Conservation (phyloP, 2,797 vertebrate genomes). For the Myripristis murdjan region DNA sequence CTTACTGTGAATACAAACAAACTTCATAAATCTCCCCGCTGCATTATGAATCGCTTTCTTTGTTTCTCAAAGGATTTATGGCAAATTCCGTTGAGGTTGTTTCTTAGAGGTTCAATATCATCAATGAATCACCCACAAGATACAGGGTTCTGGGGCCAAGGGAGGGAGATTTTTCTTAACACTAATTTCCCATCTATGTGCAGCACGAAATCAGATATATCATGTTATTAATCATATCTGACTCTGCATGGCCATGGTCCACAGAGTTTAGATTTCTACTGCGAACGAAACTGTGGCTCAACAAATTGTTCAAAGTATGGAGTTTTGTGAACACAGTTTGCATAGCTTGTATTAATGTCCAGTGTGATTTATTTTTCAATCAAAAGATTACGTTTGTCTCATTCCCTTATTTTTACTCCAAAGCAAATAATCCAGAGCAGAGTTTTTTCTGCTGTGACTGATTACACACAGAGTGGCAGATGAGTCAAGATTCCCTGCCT, state of each 20-base stretch:
- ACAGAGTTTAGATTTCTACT: slow-evolving; percentile 39
- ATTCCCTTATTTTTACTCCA: slow-evolving; percentile 50
- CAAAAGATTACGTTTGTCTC: slow-evolving; percentile 45
- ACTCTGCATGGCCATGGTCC: slow-evolving; percentile 25
- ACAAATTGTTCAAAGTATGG: slow-evolving; percentile 25
- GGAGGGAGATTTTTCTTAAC: slow-evolving; percentile 63
- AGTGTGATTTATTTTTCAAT: slow-evolving; percentile 54
- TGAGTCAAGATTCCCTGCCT: slow-evolving; percentile 48
- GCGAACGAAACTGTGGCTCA: slow-evolving; percentile 38
- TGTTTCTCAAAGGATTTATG: slow-evolving; percentile 61
- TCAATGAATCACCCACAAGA: slow-evolving; percentile 66
- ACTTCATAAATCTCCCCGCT: slow-evolving; percentile 64
- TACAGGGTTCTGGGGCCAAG: slow-evolving; percentile 23
- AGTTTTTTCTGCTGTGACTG: slow-evolving; percentile 50
- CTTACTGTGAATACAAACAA: slow-evolving; percentile 52
- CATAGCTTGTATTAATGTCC: slow-evolving; percentile 38
- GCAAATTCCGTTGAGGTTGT: slow-evolving; percentile 46
- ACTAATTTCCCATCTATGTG: slow-evolving; percentile 66
- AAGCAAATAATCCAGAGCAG: slow-evolving; percentile 45
- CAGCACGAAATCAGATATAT: slow-evolving; percentile 49
- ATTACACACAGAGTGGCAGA: slow-evolving; percentile 56
- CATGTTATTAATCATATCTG: slow-evolving; percentile 67
- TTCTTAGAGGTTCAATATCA: slow-evolving; percentile 47
- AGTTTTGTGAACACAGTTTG: slow-evolving; percentile 31
- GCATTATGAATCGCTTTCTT: slow-evolving; percentile 63